Evolutionary conservation across 2,113 vertebrate genomes (phyloP).

Genomic region (Microtus richardsoni): DNA sequence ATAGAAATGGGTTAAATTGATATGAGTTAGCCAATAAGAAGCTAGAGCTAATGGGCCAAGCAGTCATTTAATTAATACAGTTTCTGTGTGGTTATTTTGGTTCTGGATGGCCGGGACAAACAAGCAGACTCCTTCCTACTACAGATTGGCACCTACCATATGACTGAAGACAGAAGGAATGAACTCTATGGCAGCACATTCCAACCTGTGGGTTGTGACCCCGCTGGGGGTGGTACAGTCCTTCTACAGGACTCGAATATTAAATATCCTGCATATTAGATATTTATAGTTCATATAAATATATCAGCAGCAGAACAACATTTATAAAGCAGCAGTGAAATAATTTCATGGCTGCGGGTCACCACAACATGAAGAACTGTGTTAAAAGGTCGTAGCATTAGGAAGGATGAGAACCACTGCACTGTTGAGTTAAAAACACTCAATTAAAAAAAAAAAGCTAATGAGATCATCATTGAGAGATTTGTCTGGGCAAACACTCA

Average conservation of each 20-base stretch:
- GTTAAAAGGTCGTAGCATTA: not conserved
- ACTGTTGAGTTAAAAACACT: not conserved
- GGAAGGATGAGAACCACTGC: not conserved
- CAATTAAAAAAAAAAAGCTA: not conserved
- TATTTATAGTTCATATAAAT: not conserved
- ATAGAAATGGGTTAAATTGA: too few species aligned
- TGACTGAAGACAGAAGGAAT: not conserved
- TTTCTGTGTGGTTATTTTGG: too few species aligned
- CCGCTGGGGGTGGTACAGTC: not conserved
- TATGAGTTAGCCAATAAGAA: too few species aligned
- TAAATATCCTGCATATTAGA: not conserved
- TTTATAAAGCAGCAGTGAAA: not conserved
- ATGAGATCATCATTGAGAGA: not conserved
- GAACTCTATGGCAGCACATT: not conserved
- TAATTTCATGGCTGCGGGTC: not conserved
- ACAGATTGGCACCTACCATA: too few species aligned
- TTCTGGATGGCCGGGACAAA: too few species aligned
- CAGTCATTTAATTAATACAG: too few species aligned
- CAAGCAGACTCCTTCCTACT: too few species aligned
- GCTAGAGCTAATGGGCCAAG: too few species aligned
- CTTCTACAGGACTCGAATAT: not conserved
- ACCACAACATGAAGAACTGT: not conserved
- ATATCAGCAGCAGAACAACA: not conserved
- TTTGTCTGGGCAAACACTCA: not conserved
- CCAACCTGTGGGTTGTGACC: not conserved